Evolutionary conservation across 2,888 invertebrate species (phyloP).

Genomic region (Phoenoteleia sp.): DNA sequence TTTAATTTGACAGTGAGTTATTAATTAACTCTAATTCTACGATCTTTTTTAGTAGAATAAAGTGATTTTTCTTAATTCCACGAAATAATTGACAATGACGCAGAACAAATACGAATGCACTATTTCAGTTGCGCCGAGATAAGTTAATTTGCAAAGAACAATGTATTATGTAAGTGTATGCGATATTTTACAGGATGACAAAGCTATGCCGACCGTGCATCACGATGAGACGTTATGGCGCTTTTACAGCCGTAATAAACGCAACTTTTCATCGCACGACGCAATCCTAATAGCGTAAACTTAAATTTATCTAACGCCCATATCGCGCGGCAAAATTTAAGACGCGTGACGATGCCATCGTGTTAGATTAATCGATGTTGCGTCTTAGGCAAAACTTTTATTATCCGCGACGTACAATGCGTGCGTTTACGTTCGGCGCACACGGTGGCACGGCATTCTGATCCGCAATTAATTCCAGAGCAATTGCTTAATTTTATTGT

Average conservation of each 20-base stretch:
- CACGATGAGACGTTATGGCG: slow-evolving; percentile 62
- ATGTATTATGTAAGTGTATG: slow-evolving; percentile 64
- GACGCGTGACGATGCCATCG: slow-evolving; percentile 43
- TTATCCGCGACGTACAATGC: background rate
- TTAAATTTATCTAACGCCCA: slow-evolving; percentile 65
- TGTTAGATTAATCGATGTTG: slow-evolving; percentile 70
- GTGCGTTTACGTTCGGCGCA: slow-evolving; percentile 7
- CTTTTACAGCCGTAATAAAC: slow-evolving; percentile 70
- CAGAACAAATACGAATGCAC: slow-evolving; percentile 36
- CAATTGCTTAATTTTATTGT: slow-evolving; percentile 31
- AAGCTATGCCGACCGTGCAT: slow-evolving; percentile 62
- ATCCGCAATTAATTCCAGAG: slow-evolving; percentile 40
- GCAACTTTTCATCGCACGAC: slow-evolving; percentile 56
- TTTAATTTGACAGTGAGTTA: too few species aligned
- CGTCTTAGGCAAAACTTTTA: slow-evolving; percentile 67
- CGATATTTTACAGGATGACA: slow-evolving; percentile 63
- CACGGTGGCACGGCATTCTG: slow-evolving; percentile 5
- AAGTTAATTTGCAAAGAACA: slow-evolving; percentile 69
- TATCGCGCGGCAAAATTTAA: slow-evolving; percentile 58
- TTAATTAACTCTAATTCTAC: too few species aligned
- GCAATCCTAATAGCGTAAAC: slow-evolving; percentile 58
- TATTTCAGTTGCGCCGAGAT: slow-evolving; percentile 36
- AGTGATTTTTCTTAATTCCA: too few species aligned
- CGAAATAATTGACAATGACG: slow-evolving; percentile 43
- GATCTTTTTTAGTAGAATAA: too few species aligned